These are phyloP conservation scores for Papilio xuthus DNA, from an alignment of 1,140 invertebrate species.

Conservation along the genomic window DNA sequence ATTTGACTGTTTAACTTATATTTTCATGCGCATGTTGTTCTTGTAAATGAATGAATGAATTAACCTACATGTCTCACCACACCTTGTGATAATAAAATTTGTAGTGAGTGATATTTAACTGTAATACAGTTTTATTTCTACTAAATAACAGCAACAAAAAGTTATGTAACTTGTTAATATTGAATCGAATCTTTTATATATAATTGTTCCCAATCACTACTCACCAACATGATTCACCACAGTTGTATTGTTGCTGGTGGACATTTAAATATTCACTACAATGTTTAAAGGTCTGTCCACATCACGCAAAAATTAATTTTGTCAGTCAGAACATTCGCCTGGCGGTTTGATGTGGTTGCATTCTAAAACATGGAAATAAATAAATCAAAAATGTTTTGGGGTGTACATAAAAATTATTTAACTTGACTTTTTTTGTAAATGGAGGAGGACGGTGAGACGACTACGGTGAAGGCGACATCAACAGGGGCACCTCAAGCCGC, in stretches of 20 bases:
- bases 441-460: neutral
- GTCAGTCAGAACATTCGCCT: too few relatives aligned
- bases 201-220: neutral
- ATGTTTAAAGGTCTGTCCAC: neutral
- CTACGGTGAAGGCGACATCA: neutral
- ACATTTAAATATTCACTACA: neutral
- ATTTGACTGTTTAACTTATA: neutral
- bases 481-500: neutral
- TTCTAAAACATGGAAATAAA: too few relatives aligned
- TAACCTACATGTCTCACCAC: neutral
- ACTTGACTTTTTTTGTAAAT: neutral
- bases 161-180: neutral
- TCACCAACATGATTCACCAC: neutral
- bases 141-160: neutral
- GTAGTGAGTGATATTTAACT: too few relatives aligned
- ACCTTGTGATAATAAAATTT: neutral
- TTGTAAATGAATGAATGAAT: neutral
- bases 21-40: neutral
- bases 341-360: too few relatives aligned
- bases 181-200: neutral
- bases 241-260: neutral
- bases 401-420: neutral
- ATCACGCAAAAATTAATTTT: too few relatives aligned
- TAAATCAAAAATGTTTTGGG: too few relatives aligned
- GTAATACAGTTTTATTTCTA: neutral